Evolutionary conservation across 2,113 vertebrate species (phyloP), one percentile per base, ranked within the genome.

Genomic region (Larimichthys crocea): DNA sequence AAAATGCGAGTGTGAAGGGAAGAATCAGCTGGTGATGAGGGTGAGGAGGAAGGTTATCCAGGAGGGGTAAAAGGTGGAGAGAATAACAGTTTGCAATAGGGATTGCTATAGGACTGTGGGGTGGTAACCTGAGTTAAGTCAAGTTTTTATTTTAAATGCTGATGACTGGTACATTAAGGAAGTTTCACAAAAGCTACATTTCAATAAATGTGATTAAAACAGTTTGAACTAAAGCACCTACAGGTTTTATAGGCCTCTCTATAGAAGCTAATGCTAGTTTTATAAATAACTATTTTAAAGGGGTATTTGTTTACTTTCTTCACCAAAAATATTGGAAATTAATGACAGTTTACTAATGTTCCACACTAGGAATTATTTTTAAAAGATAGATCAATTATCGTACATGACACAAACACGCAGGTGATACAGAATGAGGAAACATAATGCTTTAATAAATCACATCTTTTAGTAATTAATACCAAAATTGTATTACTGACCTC

Each of bases 401-500:
- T 35, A 35, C 35, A 8, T 35, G 2, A 8, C 35, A 35, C 35
- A 35, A 35, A 35, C 35, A 35, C 35, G 7, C 35, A 35, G 35
- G 35, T 35, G 35, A 35, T 35, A 35, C 35, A 35, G 35, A 35
- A 35, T 35, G 11, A 46, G 44, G 44, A 12, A 14, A 46, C 10
- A 14, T 14, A 46, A 46, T 46, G 44, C 14, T 46, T 14, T 46
- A 46, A 20, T 53, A n/a, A 49, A 49, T 3, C 7, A 2, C 3
- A 15, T 70, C 10, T 46, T 14, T 61, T 31, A n/a, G 20, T 17
- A 24, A n/a, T 46, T 66, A 16, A 53, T 48, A n/a, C 72, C 10
- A 16, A 53, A 42, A 70, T 69, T 11, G 67, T 68, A 7, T 42
- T 0, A 84, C 90, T 91, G 79, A 99, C 98, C 97, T 99, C 98